These are phyloP conservation scores for Mormyrops attenuatus DNA, from an alignment of 2,797 vertebrate genomes.

Conservation along the genomic window DNA sequence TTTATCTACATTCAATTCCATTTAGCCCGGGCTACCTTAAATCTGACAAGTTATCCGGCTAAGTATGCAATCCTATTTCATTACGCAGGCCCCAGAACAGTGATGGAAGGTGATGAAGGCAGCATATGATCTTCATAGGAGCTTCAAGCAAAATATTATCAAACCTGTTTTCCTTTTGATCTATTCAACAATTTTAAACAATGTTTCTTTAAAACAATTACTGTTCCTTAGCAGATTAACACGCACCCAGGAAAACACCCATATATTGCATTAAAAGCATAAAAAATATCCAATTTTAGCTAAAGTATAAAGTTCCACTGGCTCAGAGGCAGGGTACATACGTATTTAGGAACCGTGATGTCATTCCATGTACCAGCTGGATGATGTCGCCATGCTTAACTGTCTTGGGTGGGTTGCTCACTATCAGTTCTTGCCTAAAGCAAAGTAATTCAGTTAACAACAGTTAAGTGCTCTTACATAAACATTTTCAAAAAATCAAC, in stretches of 20 bases:
- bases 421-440: constrained; percentile 79
- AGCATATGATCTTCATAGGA: background rate
- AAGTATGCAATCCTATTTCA: background rate
- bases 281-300: background rate
- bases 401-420: constrained; percentile 71
- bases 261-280: background rate
- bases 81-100: background rate
- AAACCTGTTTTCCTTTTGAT: background rate
- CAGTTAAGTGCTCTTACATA: background rate
- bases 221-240: background rate
- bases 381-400: constrained; percentile 81
- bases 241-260: background rate
- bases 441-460: constrained; percentile 6
- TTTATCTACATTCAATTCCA: background rate
- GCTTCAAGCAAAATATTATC: background rate
- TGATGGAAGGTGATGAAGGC: background rate
- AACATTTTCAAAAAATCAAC: background rate
- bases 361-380: constrained; percentile 91
- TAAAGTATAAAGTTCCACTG: background rate
- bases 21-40: background rate
- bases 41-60: background rate
- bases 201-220: background rate
- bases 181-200: background rate
- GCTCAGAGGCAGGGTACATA: constrained; percentile 37
- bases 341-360: constrained; percentile 90